Base-by-base conservation (phyloP, 2,888 invertebrate species). In the Nebria salina region DNA sequence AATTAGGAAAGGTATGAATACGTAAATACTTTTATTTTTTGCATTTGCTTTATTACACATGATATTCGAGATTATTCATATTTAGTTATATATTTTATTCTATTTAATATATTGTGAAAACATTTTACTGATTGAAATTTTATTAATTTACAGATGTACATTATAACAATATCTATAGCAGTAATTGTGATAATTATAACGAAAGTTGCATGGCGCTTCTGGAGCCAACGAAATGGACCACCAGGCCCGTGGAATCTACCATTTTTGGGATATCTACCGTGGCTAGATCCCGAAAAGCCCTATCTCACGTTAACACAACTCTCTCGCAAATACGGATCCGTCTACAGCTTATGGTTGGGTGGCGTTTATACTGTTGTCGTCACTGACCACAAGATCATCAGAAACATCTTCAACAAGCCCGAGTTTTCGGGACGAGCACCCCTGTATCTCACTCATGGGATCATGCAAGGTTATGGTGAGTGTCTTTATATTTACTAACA, bases 401-500 rank as follows among this genome's bases (percentile, higher is more conserved):
- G 94, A 82, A 93, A 94, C 83, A 93, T 94, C 3, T 92, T 97
- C 78, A 91, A 93, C 0, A 93, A 93, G 86, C 95, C 95, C 65
- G 91, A 89, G 3, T 93, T 95, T 84, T 90, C 94, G 2, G 96
- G 95, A 13, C 90, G 95, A 83, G 96, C 97, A 0, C 96, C 96
- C 1, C 91, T 97, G 1, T 95, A 93, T 87, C 88, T 97, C 73
- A 96, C 96, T 0, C 96, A 96, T 86, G 96, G 96, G 54, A 94
- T 97, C 82, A 95, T 97, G 95, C 91, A 94, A 82, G 96, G 97
- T 84, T 93, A 95, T 87, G 97, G 97, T 96, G 88, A 92, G 92
- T 88, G 65, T 25, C 8, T 20, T 26, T 70, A 26, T 70, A 54
- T 54, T 11, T 13, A 6, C 4, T 54, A 34, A 34, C 34, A 34